A percentile compares a stretch with the other conserved stretches of the same genome.
Conservation (phyloP, 2,888 invertebrate species). For the Orthosia gracilis region DNA sequence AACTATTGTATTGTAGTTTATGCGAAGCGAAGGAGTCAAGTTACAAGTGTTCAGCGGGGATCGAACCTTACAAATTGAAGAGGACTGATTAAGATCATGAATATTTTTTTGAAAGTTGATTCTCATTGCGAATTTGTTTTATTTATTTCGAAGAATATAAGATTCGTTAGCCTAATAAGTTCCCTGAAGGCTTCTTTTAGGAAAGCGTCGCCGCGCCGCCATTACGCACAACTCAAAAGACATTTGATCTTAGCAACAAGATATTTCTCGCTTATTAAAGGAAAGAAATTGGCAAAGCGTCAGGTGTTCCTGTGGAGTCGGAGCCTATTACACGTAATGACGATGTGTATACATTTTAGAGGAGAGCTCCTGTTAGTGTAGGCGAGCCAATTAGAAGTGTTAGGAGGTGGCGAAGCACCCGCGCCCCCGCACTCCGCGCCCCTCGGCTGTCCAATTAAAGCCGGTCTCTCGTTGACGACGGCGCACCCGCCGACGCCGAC, state of each 20-base stretch:
- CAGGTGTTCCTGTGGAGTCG: conserved; percentile 74
- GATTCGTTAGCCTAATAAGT: neutral
- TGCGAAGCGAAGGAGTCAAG: conserved; percentile 12
- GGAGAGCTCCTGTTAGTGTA: conserved; percentile 84
- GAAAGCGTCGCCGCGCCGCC: conserved; percentile 3
- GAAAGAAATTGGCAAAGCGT: conserved; percentile 74
- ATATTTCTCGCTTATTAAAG: conserved; percentile 66
- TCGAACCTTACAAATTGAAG: neutral
- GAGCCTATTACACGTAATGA: conserved; percentile 82
- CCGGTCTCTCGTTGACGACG: conserved; percentile 74
- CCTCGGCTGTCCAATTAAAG: conserved; percentile 88
- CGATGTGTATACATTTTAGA: conserved; percentile 82
- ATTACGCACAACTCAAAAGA: conserved; percentile 62
- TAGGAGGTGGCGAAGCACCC: conserved; percentile 73
- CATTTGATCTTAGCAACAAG: conserved; percentile 57
- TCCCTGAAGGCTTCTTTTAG: neutral
- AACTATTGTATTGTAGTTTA: conserved; percentile 38
- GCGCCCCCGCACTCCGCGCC: conserved; percentile 70
- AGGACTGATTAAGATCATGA: neutral
- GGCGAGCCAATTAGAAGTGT: conserved; percentile 89
- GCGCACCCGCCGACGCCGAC: conserved; percentile 70
- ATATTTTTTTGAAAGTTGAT: neutral
- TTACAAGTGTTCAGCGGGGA: conserved; percentile 11
- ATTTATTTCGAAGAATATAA: neutral
- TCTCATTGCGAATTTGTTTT: neutral